Evolutionary conservation across 2,797 vertebrate genomes (phyloP), one percentile per base, ranked within the genome.

Genomic region (Crypturellus tataupa): DNA sequence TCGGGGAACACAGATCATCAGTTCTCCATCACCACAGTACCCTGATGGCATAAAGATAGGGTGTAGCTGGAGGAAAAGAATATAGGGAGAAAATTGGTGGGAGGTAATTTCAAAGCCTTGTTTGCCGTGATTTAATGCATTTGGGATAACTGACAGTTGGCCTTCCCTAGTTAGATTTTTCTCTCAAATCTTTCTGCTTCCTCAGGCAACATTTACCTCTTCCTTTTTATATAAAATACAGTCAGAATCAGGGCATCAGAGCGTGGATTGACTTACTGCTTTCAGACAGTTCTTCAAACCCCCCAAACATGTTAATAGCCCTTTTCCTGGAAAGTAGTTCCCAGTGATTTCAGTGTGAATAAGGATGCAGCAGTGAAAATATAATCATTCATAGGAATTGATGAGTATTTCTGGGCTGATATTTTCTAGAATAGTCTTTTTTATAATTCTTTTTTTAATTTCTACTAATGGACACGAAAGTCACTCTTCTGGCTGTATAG

Each of bases 221-320:
- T 18, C 80, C 51, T 91, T 94, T 94, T 94, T 75, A 93, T 93
- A 90, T 65, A 90, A 87, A 96, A 88, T 37, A 62, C 44, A 68
- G 71, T 56, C 75, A 82, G 65, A 91, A 82, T n/a, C 71, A 94
- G 83, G 68, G 46, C 68, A 94, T 71, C 75, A 69, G 21, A 80
- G 64, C 29, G 51, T 81, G 91, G 80, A 83, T 84, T 91, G 90
- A 96, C 72, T 93, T 92, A 90, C 89, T 91, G 95, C 62, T 94
- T 82, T 89, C 87, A 91, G 69, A 91, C 68, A 87, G 78, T 90
- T 78, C 90, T 96, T 49, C 72, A 68, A 91, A 69, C 85, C 88
- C 82, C 86, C 86, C 65, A 80, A 94, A 87, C 17, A 13, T 0
- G 4, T 85, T 80, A 89, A 65, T 27, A 56, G 65, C 65, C 18